These are phyloP conservation scores for Cyclina sinensis DNA, from an alignment of 1,140 invertebrate genomes.

Conservation along the genomic window DNA sequence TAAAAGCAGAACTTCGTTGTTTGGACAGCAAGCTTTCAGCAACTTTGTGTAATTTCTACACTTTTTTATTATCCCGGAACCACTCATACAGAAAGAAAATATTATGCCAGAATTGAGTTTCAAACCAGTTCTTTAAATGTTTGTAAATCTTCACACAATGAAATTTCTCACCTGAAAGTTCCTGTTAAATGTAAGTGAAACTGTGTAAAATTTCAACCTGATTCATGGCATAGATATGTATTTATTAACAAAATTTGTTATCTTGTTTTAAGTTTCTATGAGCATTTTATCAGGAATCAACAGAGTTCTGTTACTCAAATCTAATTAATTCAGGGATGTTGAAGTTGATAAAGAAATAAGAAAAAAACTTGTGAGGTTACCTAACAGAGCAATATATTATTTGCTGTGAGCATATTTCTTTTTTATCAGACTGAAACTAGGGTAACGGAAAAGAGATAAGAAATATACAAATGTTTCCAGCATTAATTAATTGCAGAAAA, in stretches of 20 bases:
- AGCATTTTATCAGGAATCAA: slow-evolving; percentile 9
- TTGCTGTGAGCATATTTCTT: background rate
- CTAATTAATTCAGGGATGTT: slow-evolving; percentile 30
- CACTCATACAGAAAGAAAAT: too few relatives aligned
- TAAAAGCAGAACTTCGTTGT: too few relatives aligned
- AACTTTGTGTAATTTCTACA: too few relatives aligned
- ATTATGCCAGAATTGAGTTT: too few relatives aligned
- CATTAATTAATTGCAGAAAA: background rate
- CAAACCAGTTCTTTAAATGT: too few relatives aligned
- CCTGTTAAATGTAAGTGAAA: background rate
- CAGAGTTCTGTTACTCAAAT: slow-evolving; percentile 24
- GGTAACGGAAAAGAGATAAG: background rate
- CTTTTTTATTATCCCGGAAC: too few relatives aligned
- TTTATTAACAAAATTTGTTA: slow-evolving; percentile 38
- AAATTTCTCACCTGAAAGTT: too few relatives aligned
- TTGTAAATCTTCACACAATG: too few relatives aligned
- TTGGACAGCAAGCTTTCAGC: too few relatives aligned
- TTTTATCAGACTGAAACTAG: background rate
- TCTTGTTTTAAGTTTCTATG: slow-evolving; percentile 35
- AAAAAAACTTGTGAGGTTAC: slow-evolving; percentile 27
- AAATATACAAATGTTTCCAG: background rate
- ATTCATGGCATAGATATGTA: background rate
- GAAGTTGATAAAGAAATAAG: slow-evolving; percentile 28
- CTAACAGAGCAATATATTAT: background rate
- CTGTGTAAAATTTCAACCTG: background rate